A percentile compares a stretch with the other conserved stretches of the same genome.
Conservation (phyloP, 2,113 vertebrate genomes). For the Gambusia holbrooki region DNA sequence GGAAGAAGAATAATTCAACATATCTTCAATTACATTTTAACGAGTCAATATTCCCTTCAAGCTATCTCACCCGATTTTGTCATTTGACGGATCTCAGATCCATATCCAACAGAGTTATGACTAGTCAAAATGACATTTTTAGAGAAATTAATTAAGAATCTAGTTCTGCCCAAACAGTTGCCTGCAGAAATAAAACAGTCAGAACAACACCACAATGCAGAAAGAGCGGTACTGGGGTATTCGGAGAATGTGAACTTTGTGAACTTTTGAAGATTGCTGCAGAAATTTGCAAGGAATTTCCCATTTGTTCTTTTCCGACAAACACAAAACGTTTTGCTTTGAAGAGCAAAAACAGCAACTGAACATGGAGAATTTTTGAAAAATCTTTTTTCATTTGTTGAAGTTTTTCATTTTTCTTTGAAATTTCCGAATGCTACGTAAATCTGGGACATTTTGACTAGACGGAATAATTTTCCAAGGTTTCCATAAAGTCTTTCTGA, state of each 20-base stretch:
- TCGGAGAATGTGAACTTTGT: background rate
- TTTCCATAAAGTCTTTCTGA: too few species aligned
- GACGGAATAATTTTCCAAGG: background rate
- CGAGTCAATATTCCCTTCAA: background rate
- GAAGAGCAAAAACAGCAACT: too few species aligned
- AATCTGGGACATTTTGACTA: background rate
- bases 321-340: background rate
- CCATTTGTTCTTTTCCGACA: background rate
- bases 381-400: too few species aligned
- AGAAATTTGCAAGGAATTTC: background rate
- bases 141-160: background rate
- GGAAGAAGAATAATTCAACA: background rate
- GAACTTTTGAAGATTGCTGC: background rate
- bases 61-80: too few species aligned
- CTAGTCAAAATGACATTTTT: background rate
- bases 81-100: too few species aligned
- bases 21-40: background rate
- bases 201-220: background rate
- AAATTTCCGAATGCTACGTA: background rate
- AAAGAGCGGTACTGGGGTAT: background rate
- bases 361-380: too few species aligned
- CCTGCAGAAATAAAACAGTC: background rate
- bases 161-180: background rate
- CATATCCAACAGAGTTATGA: background rate
- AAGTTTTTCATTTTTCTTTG: background rate